Base-by-base conservation (phyloP, 2,797 vertebrate genomes). In the Sebastes elongatus region DNA sequence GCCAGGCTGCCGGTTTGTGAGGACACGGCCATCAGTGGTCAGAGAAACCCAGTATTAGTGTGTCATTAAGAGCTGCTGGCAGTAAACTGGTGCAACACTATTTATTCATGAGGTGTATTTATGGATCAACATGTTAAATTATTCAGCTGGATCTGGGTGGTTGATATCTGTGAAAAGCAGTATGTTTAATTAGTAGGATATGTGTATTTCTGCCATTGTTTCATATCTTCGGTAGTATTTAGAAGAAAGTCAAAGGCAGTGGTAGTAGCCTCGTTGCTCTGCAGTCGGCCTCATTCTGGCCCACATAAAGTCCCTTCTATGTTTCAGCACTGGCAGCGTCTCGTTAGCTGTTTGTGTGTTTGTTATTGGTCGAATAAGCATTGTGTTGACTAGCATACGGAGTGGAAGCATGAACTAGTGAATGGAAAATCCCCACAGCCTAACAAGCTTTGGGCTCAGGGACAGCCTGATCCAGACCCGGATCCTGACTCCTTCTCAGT, bases 371-470 rank as follows among this genome's bases (percentile, higher is more conserved):
- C 77, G 71, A 83, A 74, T 72, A 71, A 78, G 82, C 84, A 77
- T 82, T 81, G 81, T 80, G 66, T 81, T 73, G 76, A 84, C 80
- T 46, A 66, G 79, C 72, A 72, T 81, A 74, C 65, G 67, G 65
- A 71, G 32, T 16, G 32, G 67, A 70, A 56, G 75, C 53, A 76
- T 61, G 67, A 86, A 74, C 61, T 77, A 64, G 59, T 64, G 82
- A 89, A 81, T 86, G 83, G 88, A 92, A 91, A 90, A 84, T 88
- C 86, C 87, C 87, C 79, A 69, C 64, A 78, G 74, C 88, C 82
- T 75, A 71, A 84, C 84, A 71, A 76, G 81, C 81, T 76, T 55
- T 84, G 82, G 57, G 60, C 66, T 83, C 62, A 8, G 59, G 76
- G 61, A 86, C 71, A 65, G 55, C 75, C 62, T 66, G 80, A 88